These are phyloP conservation scores for Nephrocerus scutellatus DNA, from an alignment of 2,888 invertebrate species.

Conservation along the genomic window DNA sequence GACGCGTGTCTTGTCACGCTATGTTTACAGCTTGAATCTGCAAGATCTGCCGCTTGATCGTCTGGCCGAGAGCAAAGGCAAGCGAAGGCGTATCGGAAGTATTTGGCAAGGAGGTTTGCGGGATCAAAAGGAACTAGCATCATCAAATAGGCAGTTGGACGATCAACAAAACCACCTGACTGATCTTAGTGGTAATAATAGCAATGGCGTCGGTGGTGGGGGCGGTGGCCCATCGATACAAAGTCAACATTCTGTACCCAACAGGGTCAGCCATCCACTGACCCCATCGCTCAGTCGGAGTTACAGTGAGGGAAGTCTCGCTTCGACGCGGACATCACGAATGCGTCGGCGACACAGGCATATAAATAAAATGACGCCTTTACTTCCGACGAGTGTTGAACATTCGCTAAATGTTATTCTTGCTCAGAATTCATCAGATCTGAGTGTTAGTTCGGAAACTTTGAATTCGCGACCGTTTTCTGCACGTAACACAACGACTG, in stretches of 20 bases:
- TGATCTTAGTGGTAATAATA: no score
- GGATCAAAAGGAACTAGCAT: conserved; percentile 23
- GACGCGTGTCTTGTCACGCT: conserved; percentile 87
- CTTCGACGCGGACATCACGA: conserved; percentile 34
- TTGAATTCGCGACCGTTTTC: conserved; percentile 20
- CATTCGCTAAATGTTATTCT: conserved; percentile 32
- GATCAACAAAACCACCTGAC: no score
- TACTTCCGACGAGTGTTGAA: conserved; percentile 33
- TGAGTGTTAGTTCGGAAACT: conserved; percentile 32
- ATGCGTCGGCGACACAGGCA: conserved; percentile 29
- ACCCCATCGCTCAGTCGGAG: conserved; percentile 48
- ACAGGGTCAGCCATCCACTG: conserved; percentile 22
- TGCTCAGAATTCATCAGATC: conserved; percentile 26
- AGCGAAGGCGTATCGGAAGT: conserved; percentile 53
- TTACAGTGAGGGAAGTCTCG: conserved; percentile 54
- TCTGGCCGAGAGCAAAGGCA: conserved; percentile 70
- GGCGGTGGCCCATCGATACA: conserved; percentile 19
- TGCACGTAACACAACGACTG: conserved; percentile 32
- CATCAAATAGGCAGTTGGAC: conserved; percentile 37
- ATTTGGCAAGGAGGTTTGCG: conserved; percentile 39
- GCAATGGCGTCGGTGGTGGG: no score
- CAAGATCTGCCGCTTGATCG: conserved; percentile 76
- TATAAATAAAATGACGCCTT: conserved; percentile 25
- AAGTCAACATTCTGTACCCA: conserved; percentile 18
- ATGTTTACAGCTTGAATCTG: conserved; percentile 90